Base-by-base conservation (phyloP, 2,888 invertebrate genomes). In the Biston stratarius region DNA sequence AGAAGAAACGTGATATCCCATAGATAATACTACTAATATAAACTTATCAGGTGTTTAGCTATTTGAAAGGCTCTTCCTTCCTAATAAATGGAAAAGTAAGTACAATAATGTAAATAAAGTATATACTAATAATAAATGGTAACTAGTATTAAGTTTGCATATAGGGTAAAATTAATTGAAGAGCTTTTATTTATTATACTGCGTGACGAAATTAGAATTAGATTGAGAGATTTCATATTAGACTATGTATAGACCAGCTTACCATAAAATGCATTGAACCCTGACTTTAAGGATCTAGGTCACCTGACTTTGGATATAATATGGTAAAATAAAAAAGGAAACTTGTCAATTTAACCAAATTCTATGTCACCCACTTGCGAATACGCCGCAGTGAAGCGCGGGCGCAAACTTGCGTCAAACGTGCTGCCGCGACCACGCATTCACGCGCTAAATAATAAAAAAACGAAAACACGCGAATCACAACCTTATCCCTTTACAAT, bases 371-470 rank as follows among this genome's bases (percentile, higher is more conserved):
- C 86, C 81, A 86, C 87, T 83, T 82, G 76, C 72, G 74, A 74
- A 74, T 59, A 77, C 79, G 69, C 74, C 67, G 81, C 86, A 83
- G 70, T 55, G 62, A 53, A 84, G 87, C 82, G 83, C 80, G 52
- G 71, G 86, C 87, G 90, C 92, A 91, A 90, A 92, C 77, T 85
- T 80, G 83, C 86, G 83, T 88, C 87, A 83, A 75, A 74, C 85
- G 84, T 84, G 83, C 79, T 76, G 83, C 83, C 77, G 88, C 82
- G 36, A 79, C 83, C 90, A 92, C 93, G 92, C 88, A 81, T 84
- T 77, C 69, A 73, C 76, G 77, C 73, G 77, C 72, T 11, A 45
- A 59, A 24, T 70, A 71, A 62, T 61, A 58, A 67, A 60, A 65
- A 62, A 53, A 58, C 44, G 61, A 57, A 64, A 59, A 51, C 44